Base-by-base conservation (phyloP, 2,113 vertebrate genomes). In the Lathamus discolor region DNA sequence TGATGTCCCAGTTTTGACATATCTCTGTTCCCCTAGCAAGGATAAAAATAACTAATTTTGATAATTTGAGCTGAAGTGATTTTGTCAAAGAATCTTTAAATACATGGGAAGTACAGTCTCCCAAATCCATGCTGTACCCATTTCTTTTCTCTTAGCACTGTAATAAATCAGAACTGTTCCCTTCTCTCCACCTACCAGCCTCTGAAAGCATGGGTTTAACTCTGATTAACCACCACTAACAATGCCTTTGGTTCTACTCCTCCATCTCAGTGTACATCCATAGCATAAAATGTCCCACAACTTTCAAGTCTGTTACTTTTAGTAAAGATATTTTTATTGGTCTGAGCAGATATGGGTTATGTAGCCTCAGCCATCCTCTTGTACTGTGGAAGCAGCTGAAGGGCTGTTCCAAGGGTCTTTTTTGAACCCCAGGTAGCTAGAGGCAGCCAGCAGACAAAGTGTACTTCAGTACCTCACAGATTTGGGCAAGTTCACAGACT, bases 381-480 rank as follows among this genome's bases (percentile, higher is more conserved):
- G 39, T 18, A 8, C 43, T 44, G 52, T 1, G 2, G 37, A 23
- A 51, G 44, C 0, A 0, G 31, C 35, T 27, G 62, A 64, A 49
- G 31, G 20, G 52, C 44, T 51, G 7, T 29, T 73, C 27, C 43
- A 31, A 29, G 16, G 2, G 1, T 29, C 46, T 49, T 24, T 41
- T 3, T 11, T 52, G 59, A 77, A 39, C 15, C 27, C 10, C 23
- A 39, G 7, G 10, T 6, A 63, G 46, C 15, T 77, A 44, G 57
- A 66, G 10, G 16, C 2, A 7, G 4, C 12, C 28, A 14, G 35
- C 8, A 22, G 62, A 3, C 0, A 1, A 22, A 66, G 1, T 0
- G 2, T 10, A 2, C 17, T 55, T 51, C 13, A 35, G 5, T 14
- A n/a, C 2, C 7, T 76, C 27, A 11, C 3, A 4, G 17, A 25